phyloP scores from a whole-genome alignment of 2,113 vertebrate species.

The Leptocoma aspasia region DNA sequence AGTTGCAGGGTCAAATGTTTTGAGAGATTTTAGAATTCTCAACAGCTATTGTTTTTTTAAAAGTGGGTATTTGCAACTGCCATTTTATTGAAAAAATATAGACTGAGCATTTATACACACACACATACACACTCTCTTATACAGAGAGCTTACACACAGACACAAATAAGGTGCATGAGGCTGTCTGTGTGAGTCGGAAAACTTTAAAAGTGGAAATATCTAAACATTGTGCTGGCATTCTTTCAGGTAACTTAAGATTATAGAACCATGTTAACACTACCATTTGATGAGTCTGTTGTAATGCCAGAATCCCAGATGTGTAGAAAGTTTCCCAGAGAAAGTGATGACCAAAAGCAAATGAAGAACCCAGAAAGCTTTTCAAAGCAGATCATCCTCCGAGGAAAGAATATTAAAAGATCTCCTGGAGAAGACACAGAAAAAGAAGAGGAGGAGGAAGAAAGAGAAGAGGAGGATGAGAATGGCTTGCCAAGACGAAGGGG shows the following conservation, averaged over 20 bases:
- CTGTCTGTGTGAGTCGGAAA: constrained; percentile 47
- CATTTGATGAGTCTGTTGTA: constrained; percentile 93
- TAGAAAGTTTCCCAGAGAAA: constrained; percentile 89
- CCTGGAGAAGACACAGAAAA: constrained; percentile 88
- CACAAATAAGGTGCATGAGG: neutral
- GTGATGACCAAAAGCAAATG: constrained; percentile 82
- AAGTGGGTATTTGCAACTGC: neutral
- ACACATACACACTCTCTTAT: neutral
- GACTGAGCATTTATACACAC: neutral
- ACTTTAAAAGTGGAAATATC: constrained; percentile 68
- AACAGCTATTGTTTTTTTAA: neutral
- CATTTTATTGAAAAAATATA: neutral
- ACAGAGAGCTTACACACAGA: neutral
- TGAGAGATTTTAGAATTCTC: constrained; percentile 12
- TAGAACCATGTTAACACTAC: constrained; percentile 96
- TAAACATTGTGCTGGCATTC: constrained; percentile 76
- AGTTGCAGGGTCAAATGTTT: constrained; percentile 3
- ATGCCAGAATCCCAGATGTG: constrained; percentile 93
- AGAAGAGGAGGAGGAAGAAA: constrained; percentile 85
- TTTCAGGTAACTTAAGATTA: constrained; percentile 79
- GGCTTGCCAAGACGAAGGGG: constrained; percentile 85
- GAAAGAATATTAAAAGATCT: constrained; percentile 80
- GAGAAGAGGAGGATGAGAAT: constrained; percentile 87
- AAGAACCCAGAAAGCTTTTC: constrained; percentile 82
- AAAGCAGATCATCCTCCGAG: constrained; percentile 76